Conservation (phyloP, 2,113 vertebrate species). For the Etheostoma cragini region DNA sequence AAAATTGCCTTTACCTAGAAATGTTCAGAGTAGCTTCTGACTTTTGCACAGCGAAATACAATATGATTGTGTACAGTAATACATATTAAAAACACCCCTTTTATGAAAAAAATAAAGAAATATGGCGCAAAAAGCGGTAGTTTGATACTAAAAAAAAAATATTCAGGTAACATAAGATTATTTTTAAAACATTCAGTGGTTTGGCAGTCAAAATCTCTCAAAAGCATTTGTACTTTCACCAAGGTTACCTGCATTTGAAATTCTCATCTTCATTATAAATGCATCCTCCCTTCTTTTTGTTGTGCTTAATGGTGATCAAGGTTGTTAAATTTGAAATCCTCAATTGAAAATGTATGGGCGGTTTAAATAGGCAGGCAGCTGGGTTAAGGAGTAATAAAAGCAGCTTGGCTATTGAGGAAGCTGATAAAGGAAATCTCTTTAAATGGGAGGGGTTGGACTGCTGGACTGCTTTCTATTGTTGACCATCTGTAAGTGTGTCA, state of each 20-base stretch:
- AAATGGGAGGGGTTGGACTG: conserved; percentile 76
- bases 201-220: conserved; percentile 10
- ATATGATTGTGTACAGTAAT: background rate
- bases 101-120: no score
- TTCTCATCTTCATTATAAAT: conserved; percentile 10
- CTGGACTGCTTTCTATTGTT: conserved; percentile 88
- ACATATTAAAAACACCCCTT: background rate
- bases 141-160: background rate
- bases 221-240: conserved; percentile 57
- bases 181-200: background rate
- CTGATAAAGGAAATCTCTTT: conserved; percentile 88
- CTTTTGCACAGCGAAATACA: background rate
- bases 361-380: conserved; percentile 54
- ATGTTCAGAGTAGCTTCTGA: background rate
- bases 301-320: conserved; percentile 11
- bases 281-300: background rate
- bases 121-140: background rate
- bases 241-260: conserved; percentile 79
- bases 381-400: conserved; percentile 60
- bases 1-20: background rate
- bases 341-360: conserved; percentile 18
- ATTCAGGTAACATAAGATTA: background rate
- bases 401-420: conserved; percentile 82
- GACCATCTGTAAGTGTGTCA: conserved; percentile 88
- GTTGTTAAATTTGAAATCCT: conserved; percentile 35